phyloP scores from a whole-genome alignment of 1,140 invertebrate species.

The Onthophagus taurus region DNA sequence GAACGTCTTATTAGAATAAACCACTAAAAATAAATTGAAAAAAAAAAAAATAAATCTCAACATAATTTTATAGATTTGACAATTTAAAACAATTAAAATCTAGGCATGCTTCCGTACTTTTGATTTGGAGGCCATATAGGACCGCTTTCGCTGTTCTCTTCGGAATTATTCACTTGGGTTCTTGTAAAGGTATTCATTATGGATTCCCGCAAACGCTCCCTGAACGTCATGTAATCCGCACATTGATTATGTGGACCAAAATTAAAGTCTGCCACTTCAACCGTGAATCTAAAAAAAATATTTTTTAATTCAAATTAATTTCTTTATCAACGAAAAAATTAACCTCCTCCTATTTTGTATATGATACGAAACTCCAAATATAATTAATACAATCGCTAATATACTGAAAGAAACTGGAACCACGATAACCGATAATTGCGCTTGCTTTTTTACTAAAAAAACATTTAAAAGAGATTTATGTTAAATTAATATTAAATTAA shows the following conservation, averaged over 20 bases:
- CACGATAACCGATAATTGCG: conserved; percentile 74
- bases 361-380: conserved; percentile 79
- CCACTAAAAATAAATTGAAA: too few species aligned
- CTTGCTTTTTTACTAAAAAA: conserved; percentile 57
- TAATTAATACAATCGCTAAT: conserved; percentile 66
- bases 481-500: conserved; percentile 16
- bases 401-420: conserved; percentile 71
- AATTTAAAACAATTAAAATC: conserved; percentile 1
- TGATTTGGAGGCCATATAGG: conserved; percentile 33
- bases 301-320: background rate
- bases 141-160: conserved; percentile 18
- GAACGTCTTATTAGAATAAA: too few species aligned
- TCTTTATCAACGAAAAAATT: background rate
- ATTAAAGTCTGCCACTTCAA: conserved; percentile 83
- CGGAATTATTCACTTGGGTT: conserved; percentile 23
- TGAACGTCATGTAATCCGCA: conserved; percentile 77
- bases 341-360: conserved; percentile 65
- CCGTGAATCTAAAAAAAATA: conserved; percentile 50
- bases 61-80: conserved; percentile 6
- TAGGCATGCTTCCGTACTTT: conserved; percentile 35
- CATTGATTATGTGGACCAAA: conserved; percentile 69
- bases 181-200: conserved; percentile 50
- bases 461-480: conserved; percentile 21
- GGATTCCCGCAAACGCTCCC: conserved; percentile 67
- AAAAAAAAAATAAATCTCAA: too few species aligned